Conservation (phyloP, 2,113 vertebrate genomes). For the Arvicanthis niloticus region DNA sequence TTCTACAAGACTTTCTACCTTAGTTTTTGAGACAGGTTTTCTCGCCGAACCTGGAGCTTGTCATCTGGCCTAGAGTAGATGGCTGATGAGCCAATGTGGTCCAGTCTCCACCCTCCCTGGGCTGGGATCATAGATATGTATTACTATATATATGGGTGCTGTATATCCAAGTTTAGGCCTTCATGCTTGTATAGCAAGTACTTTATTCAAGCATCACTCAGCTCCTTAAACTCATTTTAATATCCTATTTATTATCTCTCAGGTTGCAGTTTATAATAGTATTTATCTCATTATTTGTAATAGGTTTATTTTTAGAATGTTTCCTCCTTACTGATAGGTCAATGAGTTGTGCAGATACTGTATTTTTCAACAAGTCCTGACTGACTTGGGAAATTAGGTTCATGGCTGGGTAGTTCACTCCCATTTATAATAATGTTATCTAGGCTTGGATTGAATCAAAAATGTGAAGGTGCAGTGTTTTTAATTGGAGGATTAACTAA, state of each 20-base stretch:
- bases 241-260: slow-evolving; percentile 47
- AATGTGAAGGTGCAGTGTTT: not conserved
- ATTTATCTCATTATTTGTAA: slow-evolving; percentile 39
- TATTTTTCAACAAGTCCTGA: not conserved
- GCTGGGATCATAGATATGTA: not conserved
- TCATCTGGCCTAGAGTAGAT: not conserved
- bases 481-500: slow-evolving; percentile 44
- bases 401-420: not conserved
- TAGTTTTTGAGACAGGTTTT: not conserved
- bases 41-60: not conserved
- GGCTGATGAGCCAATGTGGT: not conserved
- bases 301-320: not conserved
- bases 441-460: not conserved
- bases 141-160: not conserved
- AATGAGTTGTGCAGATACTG: not conserved
- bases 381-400: not conserved
- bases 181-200: not conserved
- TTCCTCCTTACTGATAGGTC: not conserved
- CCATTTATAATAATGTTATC: not conserved
- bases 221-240: not conserved
- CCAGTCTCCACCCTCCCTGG: too few species aligned
- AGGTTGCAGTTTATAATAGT: not conserved
- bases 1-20: not conserved
- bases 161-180: not conserved
- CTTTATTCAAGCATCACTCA: not conserved